These are phyloP conservation scores for Plagodis dolabraria DNA, from an alignment of 2,888 invertebrate species.

Conservation along the genomic window DNA sequence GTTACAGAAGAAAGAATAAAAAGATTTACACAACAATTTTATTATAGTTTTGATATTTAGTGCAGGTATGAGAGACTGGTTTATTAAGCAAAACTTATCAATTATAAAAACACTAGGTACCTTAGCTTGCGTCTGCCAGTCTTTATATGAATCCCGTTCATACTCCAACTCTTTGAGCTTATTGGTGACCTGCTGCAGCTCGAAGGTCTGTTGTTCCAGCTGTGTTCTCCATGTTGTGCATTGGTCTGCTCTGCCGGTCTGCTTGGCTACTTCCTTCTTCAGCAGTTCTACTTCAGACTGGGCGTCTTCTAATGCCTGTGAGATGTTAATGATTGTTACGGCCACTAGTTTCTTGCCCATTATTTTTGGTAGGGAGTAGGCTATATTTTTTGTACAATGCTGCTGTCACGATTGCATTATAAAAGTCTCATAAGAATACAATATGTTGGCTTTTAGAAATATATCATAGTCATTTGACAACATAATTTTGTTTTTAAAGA, in stretches of 20 bases:
- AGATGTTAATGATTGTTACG: not conserved
- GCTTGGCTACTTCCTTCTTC: slow-evolving; percentile 65
- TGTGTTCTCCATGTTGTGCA: slow-evolving; percentile 63
- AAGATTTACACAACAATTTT: no score
- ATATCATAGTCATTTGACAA: no score
- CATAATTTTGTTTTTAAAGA: no score
- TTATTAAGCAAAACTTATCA: slow-evolving; percentile 1
- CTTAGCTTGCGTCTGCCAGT: slow-evolving; percentile 81
- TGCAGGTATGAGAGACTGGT: no score
- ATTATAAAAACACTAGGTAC: slow-evolving; percentile 43
- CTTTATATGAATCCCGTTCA: slow-evolving; percentile 77
- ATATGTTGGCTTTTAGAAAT: no score
- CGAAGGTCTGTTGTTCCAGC: slow-evolving; percentile 73
- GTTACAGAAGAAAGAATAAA: no score
- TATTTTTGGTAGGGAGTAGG: no score
- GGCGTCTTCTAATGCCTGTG: slow-evolving; percentile 79
- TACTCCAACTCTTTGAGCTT: slow-evolving; percentile 76
- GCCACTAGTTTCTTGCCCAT: no score
- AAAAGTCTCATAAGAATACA: no score
- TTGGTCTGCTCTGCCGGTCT: slow-evolving; percentile 67
- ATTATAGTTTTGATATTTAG: no score
- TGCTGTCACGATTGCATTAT: no score
- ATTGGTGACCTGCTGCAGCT: slow-evolving; percentile 67
- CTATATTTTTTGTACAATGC: no score
- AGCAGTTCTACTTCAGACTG: slow-evolving; percentile 83